Base-by-base conservation (phyloP, 2,888 invertebrate species). In the Argyresthia albistria region DNA sequence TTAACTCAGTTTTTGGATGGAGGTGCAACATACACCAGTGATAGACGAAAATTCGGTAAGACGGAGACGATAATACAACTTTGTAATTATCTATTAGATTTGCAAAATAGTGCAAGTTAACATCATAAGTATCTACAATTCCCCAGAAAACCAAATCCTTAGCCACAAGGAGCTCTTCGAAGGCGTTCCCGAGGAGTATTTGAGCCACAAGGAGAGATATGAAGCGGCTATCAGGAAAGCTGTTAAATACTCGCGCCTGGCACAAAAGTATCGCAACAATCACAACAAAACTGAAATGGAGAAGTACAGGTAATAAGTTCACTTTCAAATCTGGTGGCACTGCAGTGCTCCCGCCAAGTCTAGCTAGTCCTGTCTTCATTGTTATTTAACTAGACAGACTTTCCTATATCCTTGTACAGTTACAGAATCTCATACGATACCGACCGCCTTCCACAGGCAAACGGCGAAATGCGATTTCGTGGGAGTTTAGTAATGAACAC, bases 171-270 rank as follows among this genome's bases (percentile, higher is more conserved):
- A 89, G 6, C 73, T 95, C 25, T 70, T 82, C 57, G 93, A 93
- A 58, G 79, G 87, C 35, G 69, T 92, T 0, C 93, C 95, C 0
- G 87, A 90, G 36, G 93, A 93, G 54, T 96, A 93, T 69, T 80
- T 94, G 56, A 95, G 95, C 55, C 94, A 96, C 66, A 94, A 94
- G 64, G 94, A 96, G 62, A 90, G 92, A 57, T 96, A 95, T 70
- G 94, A 94, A 67, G 90, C 94, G 64, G 90, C 92, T 0, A 64
- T 95, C 11, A 89, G 92, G 4, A 94, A 93, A 70, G 90, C 92
- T 2, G 91, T 90, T 58, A 68, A 88, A 36, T 70, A 43, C 35
- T 12, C 16, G 15, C 42, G 53, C 10, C 35, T 48, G 36, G 14
- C 15, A 43, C 10, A 43, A 42, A 53, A 53, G 35, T 48, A 48